Percentiles rank a stretch among this genome's conserved stretches.
Conservation (phyloP, 2,113 vertebrate species). For the Bungarus multicinctus region DNA sequence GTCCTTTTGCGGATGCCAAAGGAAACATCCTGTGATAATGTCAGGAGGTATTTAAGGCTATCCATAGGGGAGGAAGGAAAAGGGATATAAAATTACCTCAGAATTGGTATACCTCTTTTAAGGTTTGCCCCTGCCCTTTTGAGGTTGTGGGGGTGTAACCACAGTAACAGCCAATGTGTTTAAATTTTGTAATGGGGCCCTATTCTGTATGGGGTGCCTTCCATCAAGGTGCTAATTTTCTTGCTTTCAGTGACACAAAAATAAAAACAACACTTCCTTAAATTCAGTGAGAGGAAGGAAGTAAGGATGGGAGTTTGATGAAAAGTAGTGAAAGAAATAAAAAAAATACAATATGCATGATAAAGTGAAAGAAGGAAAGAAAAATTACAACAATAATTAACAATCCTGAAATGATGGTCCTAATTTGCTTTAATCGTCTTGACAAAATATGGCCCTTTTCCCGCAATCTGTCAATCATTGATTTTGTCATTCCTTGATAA, state of each 20-base stretch:
- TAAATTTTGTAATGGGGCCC: constrained; percentile 35
- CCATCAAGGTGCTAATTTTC: constrained; percentile 65
- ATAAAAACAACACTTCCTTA: constrained; percentile 50
- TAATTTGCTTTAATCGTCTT: constrained; percentile 26
- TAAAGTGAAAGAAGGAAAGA: constrained; percentile 43
- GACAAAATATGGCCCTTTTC: constrained; percentile 4
- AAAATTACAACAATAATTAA: constrained; percentile 45
- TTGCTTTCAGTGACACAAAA: constrained; percentile 51
- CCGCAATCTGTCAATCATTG: background rate
- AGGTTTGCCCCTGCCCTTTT: constrained; percentile 25
- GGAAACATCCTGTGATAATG: constrained; percentile 21
- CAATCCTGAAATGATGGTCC: constrained; percentile 32
- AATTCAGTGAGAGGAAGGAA: constrained; percentile 51
- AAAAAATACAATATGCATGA: background rate
- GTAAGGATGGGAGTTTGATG: background rate
- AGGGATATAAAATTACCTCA: constrained; percentile 20
- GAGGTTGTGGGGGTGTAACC: constrained; percentile 8
- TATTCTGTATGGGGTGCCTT: constrained; percentile 21
- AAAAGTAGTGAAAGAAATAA: constrained; percentile 33
- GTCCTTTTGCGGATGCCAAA: background rate
- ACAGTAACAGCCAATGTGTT: constrained; percentile 38
- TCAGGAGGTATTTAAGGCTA: constrained; percentile 7
- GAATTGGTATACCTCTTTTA: constrained; percentile 40
- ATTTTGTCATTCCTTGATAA: constrained; percentile 5
- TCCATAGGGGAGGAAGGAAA: background rate